Evolutionary conservation across 2,797 vertebrate species (phyloP), one percentile per base, ranked within the genome.

Genomic region (Centroberyx gerrardi): DNA sequence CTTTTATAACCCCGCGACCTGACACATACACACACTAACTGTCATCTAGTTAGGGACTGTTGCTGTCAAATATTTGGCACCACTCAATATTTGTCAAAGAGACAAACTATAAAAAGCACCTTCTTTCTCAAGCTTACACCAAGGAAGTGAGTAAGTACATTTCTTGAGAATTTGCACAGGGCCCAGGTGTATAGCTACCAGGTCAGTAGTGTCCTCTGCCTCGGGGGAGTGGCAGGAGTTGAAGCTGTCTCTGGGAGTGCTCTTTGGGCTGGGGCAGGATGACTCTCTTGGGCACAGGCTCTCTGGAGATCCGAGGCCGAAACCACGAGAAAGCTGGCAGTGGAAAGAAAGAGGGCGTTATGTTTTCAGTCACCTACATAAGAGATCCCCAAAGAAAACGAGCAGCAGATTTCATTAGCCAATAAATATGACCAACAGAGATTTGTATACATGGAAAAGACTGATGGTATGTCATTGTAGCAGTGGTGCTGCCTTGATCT

Each of bases 171-270:
- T 29, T 54, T 52, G n/a, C n/a, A 54, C 6, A 38, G 2, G 1
- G 8, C 3, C 7, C 58, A 29, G n/a, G 1, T 2, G 15, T 51
- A n/a, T 12, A 70, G 18, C 28, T 90, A 96, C 95, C 93, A 93
- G 89, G 83, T 95, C 94, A 63, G 93, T 89, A 52, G 82, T 28
- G 2, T 95, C 94, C 68, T 94, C 95, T 0, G 80, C 74, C 22
- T 95, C 94, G n/a, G 93, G 94, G 53, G 93, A 95, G 73, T 94
- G 89, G 86, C 79, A 95, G 74, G 95, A 96, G 88, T 94, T 94
- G 73, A 93, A 81, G 76, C 94, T 94, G 88, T 95, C 93, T 76
- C 92, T 90, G 53, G 93, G 91, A 17, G 90, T 92, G 85, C 82
- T 92, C 88, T 94, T 95, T 78, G 94, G 94, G 84, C 95, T 96